Base-by-base conservation (phyloP, 2,113 vertebrate genomes). In the Fukomys damarensis region DNA sequence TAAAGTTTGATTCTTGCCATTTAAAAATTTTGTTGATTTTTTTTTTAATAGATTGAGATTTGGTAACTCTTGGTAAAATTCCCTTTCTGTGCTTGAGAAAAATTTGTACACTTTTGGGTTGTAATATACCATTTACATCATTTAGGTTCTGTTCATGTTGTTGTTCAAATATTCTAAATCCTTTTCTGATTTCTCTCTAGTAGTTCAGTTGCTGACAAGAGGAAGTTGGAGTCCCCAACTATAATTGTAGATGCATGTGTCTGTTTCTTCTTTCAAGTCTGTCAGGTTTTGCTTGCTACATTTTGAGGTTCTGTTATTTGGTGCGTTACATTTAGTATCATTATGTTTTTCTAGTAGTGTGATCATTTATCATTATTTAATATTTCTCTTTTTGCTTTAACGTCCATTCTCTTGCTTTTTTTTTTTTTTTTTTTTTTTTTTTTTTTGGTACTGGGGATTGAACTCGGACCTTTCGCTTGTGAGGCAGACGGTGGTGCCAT, bases 201-300 rank as follows among this genome's bases (percentile, higher is more conserved):
- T 76, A 46, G 66, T 86, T 88, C 58, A 82, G 46, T 92, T 87
- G 56, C 24, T 86, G 28, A 87, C 65, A 54, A 68, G 5, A 24
- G 26, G 28, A 19, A 61, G 26, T 56, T 92, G 65, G 72, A 74
- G 49, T 74, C 61, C 38, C 54, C 17, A 86, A 4, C 8, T 74
- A 10, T 63, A 70, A 65, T 38, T 63, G 58, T 79, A 35, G 13
- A 19, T 56, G n/a, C n/a, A 46, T 58, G 43, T 74, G 9, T 87
- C 30, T 92, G 2, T 87, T 72, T 92, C n/a, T 28, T 24, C 49
- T 81, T 82, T 82, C 46, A 56, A 49, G 58, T 84, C 24, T 82
- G 54, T 92, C 83, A 92, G 17, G 56, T 92, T 87, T 87, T 87
- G 43, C 65, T 92, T 95, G n/a, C 24, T 82, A 1, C 65, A 49